A percentile compares a stretch with the other conserved stretches of the same genome.
Evolutionary conservation across 2,888 invertebrate genomes (phyloP).

Genomic region (Drosophila pegasa): DNA sequence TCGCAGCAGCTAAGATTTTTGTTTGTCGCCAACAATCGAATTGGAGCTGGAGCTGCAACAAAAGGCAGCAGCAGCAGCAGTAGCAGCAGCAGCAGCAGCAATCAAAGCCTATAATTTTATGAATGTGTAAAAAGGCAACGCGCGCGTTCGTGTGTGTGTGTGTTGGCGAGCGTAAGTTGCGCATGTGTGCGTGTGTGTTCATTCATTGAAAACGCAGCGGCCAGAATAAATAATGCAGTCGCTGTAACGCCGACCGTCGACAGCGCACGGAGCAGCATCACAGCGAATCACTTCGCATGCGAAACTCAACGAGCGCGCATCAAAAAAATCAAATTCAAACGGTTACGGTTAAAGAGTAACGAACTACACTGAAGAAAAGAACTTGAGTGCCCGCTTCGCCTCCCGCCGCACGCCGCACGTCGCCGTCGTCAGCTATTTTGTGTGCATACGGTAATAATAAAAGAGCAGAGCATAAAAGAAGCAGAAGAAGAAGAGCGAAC

Average conservation of each 20-base stretch:
- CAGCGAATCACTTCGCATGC: slow-evolving; percentile 77
- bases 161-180: slow-evolving; percentile 11
- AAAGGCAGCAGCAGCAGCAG: slow-evolving; percentile 38
- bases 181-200: slow-evolving; percentile 41
- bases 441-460: slow-evolving; percentile 61
- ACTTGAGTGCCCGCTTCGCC: slow-evolving; percentile 23
- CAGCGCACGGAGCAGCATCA: slow-evolving; percentile 39
- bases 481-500: slow-evolving; percentile 40
- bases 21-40: slow-evolving; percentile 53
- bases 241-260: slow-evolving; percentile 48
- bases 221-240: slow-evolving; percentile 66
- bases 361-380: slow-evolving; percentile 48
- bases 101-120: slow-evolving; percentile 66
- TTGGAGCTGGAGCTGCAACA: slow-evolving; percentile 57
- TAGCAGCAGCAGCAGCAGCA: slow-evolving; percentile 41
- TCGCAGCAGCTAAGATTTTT: slow-evolving; percentile 45
- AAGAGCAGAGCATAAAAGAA: slow-evolving; percentile 27
- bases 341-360: slow-evolving; percentile 61
- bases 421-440: no score
- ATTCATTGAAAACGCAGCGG: slow-evolving; percentile 71
- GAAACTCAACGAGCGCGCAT: slow-evolving; percentile 80
- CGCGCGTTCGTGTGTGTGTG: slow-evolving; percentile 27
- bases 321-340: slow-evolving; percentile 70
- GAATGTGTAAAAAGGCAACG: slow-evolving; percentile 61
- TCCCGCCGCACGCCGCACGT: no score